A percentile compares a stretch with the other conserved stretches of the same genome.
phyloP scores from a whole-genome alignment of 2,888 invertebrate genomes.

The Drosophila antonietae region DNA sequence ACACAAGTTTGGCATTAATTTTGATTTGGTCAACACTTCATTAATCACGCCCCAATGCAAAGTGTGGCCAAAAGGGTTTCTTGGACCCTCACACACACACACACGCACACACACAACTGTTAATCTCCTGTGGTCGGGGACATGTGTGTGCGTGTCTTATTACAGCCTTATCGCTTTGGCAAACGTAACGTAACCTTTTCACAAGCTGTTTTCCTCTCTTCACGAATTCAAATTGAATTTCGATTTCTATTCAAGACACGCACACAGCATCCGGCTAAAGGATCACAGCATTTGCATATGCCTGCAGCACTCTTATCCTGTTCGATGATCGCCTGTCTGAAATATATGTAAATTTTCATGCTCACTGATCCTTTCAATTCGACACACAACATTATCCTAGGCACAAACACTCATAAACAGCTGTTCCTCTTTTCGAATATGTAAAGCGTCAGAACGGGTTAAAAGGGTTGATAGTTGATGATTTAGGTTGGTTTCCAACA shows the following conservation, averaged over 20 bases:
- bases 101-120: conserved; percentile 22
- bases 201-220: conserved; percentile 4
- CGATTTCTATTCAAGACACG: conserved; percentile 54
- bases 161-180: conserved; percentile 65
- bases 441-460: conserved; percentile 41
- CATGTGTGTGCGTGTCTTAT: conserved; percentile 57
- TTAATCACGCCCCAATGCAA: conserved; percentile 77
- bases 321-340: conserved; percentile 38
- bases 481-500: conserved; percentile 11
- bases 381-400: conserved; percentile 23
- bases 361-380: conserved; percentile 53
- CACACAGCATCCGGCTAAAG: conserved; percentile 59
- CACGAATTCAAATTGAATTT: conserved; percentile 36
- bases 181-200: conserved; percentile 41
- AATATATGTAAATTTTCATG: conserved; percentile 51
- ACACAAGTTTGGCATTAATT: conserved; percentile 72
- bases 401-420: conserved; percentile 48
- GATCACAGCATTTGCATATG: conserved; percentile 40
- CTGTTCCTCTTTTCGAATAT: conserved; percentile 46
- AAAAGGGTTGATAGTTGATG: conserved; percentile 39
- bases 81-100: conserved; percentile 20
- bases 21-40: conserved; percentile 83
- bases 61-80: conserved; percentile 31
- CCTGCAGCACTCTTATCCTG: conserved; percentile 17
- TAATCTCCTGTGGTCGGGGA: conserved; percentile 64